These are phyloP conservation scores for Clinocottus analis DNA, from an alignment of 2,113 vertebrate genomes.

Conservation along the genomic window DNA sequence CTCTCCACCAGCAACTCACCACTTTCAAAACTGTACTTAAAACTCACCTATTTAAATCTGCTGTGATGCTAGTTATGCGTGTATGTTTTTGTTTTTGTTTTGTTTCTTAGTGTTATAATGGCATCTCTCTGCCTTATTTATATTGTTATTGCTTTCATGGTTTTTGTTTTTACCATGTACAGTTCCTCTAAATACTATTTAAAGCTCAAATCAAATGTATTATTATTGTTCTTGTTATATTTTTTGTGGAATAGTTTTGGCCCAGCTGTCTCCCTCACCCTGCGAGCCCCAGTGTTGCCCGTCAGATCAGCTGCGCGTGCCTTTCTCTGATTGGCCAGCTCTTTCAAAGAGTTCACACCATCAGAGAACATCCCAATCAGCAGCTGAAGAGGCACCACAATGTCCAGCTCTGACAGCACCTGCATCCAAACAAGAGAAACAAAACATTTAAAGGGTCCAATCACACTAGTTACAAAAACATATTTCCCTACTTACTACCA, in stretches of 20 bases:
- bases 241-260: not conserved
- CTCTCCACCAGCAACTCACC: not conserved
- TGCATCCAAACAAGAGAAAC: conserved; percentile 67
- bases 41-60: not conserved
- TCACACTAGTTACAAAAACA: not conserved
- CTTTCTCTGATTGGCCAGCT: conserved; percentile 97
- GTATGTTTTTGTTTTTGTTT: not conserved
- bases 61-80: not conserved
- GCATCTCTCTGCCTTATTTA: not conserved
- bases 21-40: not conserved
- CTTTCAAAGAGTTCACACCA: conserved; percentile 98
- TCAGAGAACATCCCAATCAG: conserved; percentile 99
- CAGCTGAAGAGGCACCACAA: conserved; percentile 96
- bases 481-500: not conserved
- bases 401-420: conserved; percentile 98
- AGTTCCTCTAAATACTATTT: too few relatives aligned
- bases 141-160: too few relatives aligned
- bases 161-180: too few relatives aligned
- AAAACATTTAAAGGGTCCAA: not conserved
- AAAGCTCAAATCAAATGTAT: too few relatives aligned
- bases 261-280: conserved; percentile 83
- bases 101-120: not conserved
- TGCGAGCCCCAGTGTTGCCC: conserved; percentile 88
- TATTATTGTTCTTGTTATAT: too few relatives aligned
- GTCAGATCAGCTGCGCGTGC: conserved; percentile 87